Base-by-base conservation (phyloP, 2,888 invertebrate species). In the Caenorhabditis sp. region DNA sequence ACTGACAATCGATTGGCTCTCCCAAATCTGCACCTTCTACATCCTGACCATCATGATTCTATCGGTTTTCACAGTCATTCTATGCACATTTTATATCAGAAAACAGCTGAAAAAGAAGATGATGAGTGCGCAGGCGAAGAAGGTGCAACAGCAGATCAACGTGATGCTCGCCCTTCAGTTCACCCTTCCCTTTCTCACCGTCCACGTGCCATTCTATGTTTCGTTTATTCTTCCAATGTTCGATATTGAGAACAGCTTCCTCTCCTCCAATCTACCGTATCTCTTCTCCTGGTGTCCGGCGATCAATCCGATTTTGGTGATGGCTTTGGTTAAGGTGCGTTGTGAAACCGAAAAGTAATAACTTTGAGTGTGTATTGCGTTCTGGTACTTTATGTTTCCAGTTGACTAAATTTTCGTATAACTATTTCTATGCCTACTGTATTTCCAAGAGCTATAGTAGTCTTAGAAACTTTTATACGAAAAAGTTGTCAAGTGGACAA, bases 221-320 rank as follows among this genome's bases (percentile, higher is more conserved):
- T 66, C 63, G 2, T 77, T 72, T 22, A 55, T 68, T 11, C 24
- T 62, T 9, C 77, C 77, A 15, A 58, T 72, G 32, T 55, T 77
- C 27, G 66, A 72, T 35, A 22, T 72, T 6, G 61, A 72, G 6
- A 72, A 66, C 39, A 26, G 39, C 3, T 41, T 55, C 32, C 26
- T 68, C n/a, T 62, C 71, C 0, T 50, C n/a, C 0, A 48, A 59
- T 39, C 43, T 77, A 1, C 77, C 77, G 20, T 68, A 55, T 52
- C 39, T 77, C 15, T 77, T 77, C 37, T 72, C 77, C 6, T 77
- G 77, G 77, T 68, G 72, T 30, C 77, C 77, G 11, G 59, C 72
- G 3, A 77, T 77, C 27, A 72, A 77, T 48, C 66, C 77, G 8
- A 72, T 77, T 72, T n/a, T 77, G 35, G 65, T 77, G 8, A 55